phyloP scores from a whole-genome alignment of 2,888 invertebrate genomes.

The Rambutsinella grinnellia region DNA sequence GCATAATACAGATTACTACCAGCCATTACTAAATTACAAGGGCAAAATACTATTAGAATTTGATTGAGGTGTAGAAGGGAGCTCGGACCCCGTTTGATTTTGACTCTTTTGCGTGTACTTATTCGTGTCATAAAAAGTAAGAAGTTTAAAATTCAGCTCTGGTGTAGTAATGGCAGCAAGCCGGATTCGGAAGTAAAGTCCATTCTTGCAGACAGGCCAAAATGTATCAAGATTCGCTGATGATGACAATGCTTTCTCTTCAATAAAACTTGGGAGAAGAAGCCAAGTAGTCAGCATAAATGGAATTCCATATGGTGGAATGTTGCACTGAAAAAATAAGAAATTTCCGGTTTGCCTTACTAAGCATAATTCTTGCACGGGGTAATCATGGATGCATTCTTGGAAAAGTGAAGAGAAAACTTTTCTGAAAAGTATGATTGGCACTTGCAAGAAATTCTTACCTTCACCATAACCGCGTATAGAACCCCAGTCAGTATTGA shows the following conservation, averaged over 20 bases:
- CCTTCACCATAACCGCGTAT: constrained; percentile 48
- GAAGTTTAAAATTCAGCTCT: too few species aligned
- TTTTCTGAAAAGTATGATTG: not conserved
- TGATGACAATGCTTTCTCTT: not conserved
- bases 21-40: too few species aligned
- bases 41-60: too few species aligned
- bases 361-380: too few species aligned
- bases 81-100: too few species aligned
- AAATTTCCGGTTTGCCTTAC: not conserved
- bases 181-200: constrained; percentile 13
- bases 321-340: constrained; percentile 40
- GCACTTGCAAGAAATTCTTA: constrained; percentile 16
- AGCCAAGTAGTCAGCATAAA: constrained; percentile 61
- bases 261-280: constrained; percentile 31
- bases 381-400: not conserved
- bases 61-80: too few species aligned
- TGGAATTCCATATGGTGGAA: constrained; percentile 57
- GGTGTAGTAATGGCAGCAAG: constrained; percentile 27
- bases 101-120: too few species aligned
- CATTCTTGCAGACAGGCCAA: not conserved
- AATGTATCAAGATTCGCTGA: not conserved
- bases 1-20: too few species aligned
- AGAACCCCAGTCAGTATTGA: constrained; percentile 48
- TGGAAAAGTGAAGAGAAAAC: not conserved
- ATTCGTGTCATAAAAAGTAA: too few species aligned